Evolutionary conservation across 1,140 invertebrate species (phyloP).

Genomic region (Philaenus spumarius): DNA sequence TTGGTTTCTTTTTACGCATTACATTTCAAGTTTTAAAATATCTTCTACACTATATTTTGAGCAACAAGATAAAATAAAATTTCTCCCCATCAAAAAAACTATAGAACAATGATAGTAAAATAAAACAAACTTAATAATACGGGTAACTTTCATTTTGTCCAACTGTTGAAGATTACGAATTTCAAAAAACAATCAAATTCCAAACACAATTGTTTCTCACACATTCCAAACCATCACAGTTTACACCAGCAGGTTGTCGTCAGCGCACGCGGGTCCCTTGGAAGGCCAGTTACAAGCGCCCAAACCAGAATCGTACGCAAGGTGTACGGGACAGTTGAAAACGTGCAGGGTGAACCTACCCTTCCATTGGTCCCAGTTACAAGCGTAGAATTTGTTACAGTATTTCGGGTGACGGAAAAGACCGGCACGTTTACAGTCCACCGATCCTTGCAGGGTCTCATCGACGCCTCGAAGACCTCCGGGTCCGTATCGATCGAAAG

Average conservation of each 20-base stretch:
- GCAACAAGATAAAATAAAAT: too few relatives aligned
- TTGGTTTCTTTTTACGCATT: too few relatives aligned
- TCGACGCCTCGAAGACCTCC: constrained; percentile 39
- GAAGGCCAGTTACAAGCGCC: constrained; percentile 79
- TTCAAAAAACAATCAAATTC: too few relatives aligned
- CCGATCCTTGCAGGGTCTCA: constrained; percentile 51
- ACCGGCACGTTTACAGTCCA: constrained; percentile 67
- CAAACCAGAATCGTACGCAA: constrained; percentile 66
- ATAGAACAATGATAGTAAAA: too few relatives aligned
- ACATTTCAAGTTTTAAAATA: too few relatives aligned
- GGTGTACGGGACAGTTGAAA: constrained; percentile 73
- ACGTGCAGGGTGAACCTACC: constrained; percentile 69
- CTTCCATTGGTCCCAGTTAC: constrained; percentile 74
- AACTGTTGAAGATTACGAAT: too few relatives aligned
- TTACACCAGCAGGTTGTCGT: constrained; percentile 57
- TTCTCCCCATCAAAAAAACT: too few relatives aligned
- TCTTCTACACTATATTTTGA: too few relatives aligned
- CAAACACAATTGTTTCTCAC: neutral
- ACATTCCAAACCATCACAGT: too few relatives aligned
- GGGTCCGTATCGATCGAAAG: constrained; percentile 48
- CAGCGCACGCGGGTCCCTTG: constrained; percentile 67
- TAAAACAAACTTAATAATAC: too few relatives aligned
- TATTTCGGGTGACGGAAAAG: constrained; percentile 74
- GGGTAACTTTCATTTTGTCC: too few relatives aligned
- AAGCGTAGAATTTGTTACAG: constrained; percentile 81